Conservation (phyloP, 1,140 invertebrate genomes). For the Geopemphigus sp. region DNA sequence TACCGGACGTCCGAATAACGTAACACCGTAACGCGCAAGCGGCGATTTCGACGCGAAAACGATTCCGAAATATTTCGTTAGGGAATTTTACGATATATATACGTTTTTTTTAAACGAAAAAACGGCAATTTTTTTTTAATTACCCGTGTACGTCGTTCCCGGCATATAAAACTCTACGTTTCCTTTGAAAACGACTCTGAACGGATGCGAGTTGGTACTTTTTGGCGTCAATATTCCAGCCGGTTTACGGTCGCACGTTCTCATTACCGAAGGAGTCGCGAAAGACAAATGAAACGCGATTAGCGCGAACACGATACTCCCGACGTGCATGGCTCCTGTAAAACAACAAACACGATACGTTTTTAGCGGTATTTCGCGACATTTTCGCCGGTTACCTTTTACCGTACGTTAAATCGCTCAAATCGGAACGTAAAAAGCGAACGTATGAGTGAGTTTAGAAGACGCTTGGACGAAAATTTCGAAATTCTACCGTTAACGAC, state of each 20-base stretch:
- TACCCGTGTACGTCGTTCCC: slow-evolving; percentile 37
- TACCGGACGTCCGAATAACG: too few species aligned
- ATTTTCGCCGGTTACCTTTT: too few species aligned
- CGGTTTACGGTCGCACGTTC: slow-evolving; percentile 21
- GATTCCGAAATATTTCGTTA: too few species aligned
- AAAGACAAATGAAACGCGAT: neutral
- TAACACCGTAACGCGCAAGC: too few species aligned
- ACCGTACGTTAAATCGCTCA: too few species aligned
- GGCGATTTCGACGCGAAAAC: neutral
- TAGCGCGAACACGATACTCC: neutral
- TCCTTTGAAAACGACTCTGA: slow-evolving; percentile 25
- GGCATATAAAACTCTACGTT: slow-evolving; percentile 20
- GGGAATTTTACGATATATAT: too few species aligned
- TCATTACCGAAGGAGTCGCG: neutral
- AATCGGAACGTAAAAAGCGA: too few species aligned
- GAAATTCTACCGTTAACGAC: too few species aligned
- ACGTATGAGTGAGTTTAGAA: too few species aligned
- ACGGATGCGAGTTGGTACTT: slow-evolving; percentile 26
- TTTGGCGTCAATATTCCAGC: neutral
- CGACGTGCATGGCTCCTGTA: slow-evolving; percentile 9
- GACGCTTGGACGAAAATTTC: too few species aligned
- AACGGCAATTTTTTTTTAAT: slow-evolving; percentile 3
- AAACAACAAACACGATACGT: neutral
- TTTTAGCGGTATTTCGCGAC: too few species aligned
- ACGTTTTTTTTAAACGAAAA: neutral